phyloP scores from a whole-genome alignment of 2,113 vertebrate genomes.

The Mesocricetus auratus region DNA sequence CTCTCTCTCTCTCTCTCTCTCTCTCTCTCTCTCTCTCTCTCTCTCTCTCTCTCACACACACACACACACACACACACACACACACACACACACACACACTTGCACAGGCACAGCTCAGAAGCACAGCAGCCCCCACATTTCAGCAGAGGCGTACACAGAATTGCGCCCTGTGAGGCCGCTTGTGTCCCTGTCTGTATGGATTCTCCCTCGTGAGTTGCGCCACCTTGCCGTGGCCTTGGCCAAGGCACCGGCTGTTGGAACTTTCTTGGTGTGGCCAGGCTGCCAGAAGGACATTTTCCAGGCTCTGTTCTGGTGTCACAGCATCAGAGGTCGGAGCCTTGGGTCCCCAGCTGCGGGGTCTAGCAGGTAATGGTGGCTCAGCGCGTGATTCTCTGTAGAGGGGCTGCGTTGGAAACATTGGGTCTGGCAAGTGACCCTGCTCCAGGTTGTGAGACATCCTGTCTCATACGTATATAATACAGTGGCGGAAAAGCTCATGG shows the following conservation, averaged over 20 bases:
- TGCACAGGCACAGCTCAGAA: accelerated
- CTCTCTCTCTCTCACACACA: no score
- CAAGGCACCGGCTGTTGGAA: no score
- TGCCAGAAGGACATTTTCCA: accelerated
- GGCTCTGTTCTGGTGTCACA: not conserved
- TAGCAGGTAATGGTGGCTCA: not conserved
- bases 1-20: no score
- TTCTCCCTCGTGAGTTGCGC: not conserved
- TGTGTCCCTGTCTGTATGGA: not conserved
- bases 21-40: no score
- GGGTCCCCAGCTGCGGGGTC: not conserved
- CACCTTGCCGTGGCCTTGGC: not conserved
- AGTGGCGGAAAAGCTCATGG: not conserved
- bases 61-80: no score
- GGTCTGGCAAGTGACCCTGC: not conserved
- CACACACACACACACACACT: no score
- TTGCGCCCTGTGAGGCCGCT: not conserved
- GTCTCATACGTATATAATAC: not conserved
- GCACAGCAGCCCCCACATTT: not conserved
- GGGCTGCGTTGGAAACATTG: not conserved
- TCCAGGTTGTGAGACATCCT: not conserved
- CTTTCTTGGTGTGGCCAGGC: accelerated
- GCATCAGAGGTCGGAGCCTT: not conserved
- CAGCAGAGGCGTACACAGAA: accelerated
- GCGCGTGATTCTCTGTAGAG: not conserved